Evolutionary conservation across 37 sponge, comb jelly and placozoan genomes (phyloP), one percentile per base, ranked within the genome.

Genomic region (Bolinopsis microptera): DNA sequence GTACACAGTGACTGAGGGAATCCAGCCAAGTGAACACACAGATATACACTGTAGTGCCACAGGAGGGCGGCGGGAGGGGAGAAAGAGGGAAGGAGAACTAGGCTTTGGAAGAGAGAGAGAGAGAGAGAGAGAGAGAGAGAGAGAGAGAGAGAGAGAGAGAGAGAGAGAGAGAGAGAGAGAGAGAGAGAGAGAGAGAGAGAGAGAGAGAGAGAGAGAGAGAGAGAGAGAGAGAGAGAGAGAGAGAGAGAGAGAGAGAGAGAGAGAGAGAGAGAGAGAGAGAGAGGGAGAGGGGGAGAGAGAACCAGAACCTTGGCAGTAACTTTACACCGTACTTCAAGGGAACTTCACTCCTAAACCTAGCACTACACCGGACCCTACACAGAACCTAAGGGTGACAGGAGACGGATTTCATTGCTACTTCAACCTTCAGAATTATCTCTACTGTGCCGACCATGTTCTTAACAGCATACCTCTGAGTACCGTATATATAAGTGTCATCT

Each of bases 171-270:
- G 68, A 67, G 68, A 67, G 68, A 67, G 68, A 22, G 21, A 67
- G 68, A 21, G 13, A 67, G 68, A 67, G 13, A 67, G 68, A 67
- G 68, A 67, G 68, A 67, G 68, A 67, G 68, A 67, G 68, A 67
- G 68, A 67, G 68, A 67, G 68, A 67, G 68, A 67, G 68, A 67
- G 68, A 67, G 68, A 67, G 68, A 67, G 68, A 67, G 68, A 67
- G 68, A 67, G 68, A 67, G 68, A 67, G 68, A 67, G 68, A 67
- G 68, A 67, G 68, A 67, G 68, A 67, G 68, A 67, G 68, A 67
- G 68, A 67, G 68, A 67, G 68, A 67, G 68, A 67, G 68, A 67
- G 68, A 13, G 68, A 67, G 68, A 67, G 68, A 67, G 68, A 67
- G 68, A 67, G 68, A 67, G 68, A 67, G 68, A 67, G 68, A 67